A percentile compares a stretch with the other conserved stretches of the same genome.
phyloP scores from a whole-genome alignment of 1,140 invertebrate species.

The Sogatella furcifera region DNA sequence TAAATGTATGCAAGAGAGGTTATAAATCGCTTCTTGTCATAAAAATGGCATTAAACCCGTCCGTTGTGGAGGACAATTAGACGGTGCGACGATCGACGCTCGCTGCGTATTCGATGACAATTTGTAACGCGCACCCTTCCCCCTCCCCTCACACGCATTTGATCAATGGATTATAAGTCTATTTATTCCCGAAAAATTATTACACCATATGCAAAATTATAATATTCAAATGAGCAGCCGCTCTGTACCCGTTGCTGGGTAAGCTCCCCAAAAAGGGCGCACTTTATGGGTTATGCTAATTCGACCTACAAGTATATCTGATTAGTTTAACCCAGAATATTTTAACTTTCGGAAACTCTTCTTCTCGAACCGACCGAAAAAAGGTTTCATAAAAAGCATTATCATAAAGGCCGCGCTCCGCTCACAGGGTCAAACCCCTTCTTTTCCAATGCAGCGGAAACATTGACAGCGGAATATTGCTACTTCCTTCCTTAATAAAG shows the following conservation, averaged over 20 bases:
- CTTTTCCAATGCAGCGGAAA: too few relatives aligned
- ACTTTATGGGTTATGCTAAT: conserved; percentile 12
- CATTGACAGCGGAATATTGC: too few relatives aligned
- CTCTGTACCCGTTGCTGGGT: not conserved
- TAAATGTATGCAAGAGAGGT: not conserved
- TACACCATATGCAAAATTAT: conserved; percentile 10
- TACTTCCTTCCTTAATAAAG: too few relatives aligned
- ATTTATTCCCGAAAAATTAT: conserved; percentile 7
- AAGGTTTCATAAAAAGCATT: too few relatives aligned
- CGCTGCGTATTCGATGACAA: not conserved
- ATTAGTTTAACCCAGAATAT: not conserved
- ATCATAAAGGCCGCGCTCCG: too few relatives aligned
- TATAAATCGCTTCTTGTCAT: not conserved
- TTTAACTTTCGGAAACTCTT: conserved; percentile 1
- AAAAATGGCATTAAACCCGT: conserved; percentile 1
- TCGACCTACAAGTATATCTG: conserved; percentile 1
- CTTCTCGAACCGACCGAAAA: too few relatives aligned
- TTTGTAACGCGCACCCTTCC: not conserved
- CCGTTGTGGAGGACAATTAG: not conserved
- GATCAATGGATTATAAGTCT: conserved; percentile 7
- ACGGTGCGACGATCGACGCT: not conserved
- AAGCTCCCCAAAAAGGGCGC: not conserved
- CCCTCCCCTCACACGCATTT: not conserved
- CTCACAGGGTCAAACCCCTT: too few relatives aligned
- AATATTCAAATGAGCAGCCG: conserved; percentile 5